These are phyloP conservation scores for Drosophila cognata DNA, from an alignment of 2,888 invertebrate genomes.

Conservation along the genomic window DNA sequence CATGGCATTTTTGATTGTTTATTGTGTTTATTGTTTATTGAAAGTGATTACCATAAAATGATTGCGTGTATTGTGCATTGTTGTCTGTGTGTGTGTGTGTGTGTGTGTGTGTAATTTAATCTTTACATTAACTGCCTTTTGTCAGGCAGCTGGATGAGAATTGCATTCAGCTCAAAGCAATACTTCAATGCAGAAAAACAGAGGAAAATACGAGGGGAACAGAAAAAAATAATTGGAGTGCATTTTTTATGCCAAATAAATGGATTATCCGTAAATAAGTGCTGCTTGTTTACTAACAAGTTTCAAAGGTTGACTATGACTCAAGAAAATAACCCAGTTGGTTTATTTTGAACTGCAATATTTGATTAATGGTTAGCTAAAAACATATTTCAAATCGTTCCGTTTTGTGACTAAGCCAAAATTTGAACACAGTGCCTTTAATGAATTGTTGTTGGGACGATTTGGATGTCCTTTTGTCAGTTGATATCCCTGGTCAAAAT, in stretches of 20 bases:
- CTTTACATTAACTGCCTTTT: constrained; percentile 12
- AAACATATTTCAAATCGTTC: background rate
- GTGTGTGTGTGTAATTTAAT: constrained; percentile 2
- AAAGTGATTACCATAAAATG: constrained; percentile 76
- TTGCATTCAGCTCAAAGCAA: background rate
- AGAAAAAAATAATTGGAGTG: background rate
- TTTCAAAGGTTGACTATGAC: background rate
- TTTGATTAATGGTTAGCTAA: background rate
- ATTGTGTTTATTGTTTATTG: constrained; percentile 67
- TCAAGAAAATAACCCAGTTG: background rate
- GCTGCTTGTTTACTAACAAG: background rate
- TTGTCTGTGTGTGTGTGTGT: background rate
- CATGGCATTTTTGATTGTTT: constrained; percentile 69
- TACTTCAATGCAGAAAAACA: background rate
- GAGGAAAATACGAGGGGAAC: background rate
- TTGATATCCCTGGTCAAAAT: background rate
- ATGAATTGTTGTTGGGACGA: background rate
- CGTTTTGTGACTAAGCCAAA: background rate
- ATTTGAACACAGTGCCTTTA: background rate
- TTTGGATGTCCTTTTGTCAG: background rate
- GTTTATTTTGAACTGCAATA: background rate
- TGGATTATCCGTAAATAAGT: background rate
- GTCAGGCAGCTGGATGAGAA: background rate
- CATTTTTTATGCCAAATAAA: background rate
- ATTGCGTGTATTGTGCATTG: constrained; percentile 40